These are phyloP conservation scores for Epinephelus lanceolatus DNA, from an alignment of 2,113 vertebrate genomes.

Conservation along the genomic window DNA sequence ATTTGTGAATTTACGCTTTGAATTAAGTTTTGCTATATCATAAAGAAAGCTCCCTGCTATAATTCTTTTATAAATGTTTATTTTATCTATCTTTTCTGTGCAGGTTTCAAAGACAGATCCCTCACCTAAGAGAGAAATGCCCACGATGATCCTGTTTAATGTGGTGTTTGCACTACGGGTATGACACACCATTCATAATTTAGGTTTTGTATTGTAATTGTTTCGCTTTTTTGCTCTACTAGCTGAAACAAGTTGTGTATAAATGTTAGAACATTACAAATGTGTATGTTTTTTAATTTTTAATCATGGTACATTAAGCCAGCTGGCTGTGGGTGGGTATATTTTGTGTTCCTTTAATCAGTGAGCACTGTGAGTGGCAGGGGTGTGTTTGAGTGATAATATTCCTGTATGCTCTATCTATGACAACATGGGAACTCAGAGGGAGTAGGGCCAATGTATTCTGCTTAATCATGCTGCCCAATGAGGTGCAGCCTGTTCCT, in stretches of 20 bases:
- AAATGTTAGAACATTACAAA: not conserved
- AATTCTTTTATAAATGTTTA: not conserved
- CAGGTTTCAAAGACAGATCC: slow-evolving; percentile 97
- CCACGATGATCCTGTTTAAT: slow-evolving; percentile 98
- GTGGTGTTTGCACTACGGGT: slow-evolving; percentile 98
- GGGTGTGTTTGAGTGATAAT: slow-evolving; percentile 66
- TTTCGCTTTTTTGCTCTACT: not conserved
- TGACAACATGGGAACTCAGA: slow-evolving; percentile 46
- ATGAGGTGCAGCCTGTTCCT: slow-evolving; percentile 25
- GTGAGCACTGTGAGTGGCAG: slow-evolving; percentile 46
- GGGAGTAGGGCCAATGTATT: not conserved
- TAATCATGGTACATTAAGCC: slow-evolving; percentile 10
- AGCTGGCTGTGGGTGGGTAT: slow-evolving; percentile 57
- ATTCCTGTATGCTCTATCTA: slow-evolving; percentile 68
- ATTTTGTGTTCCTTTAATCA: slow-evolving; percentile 49
- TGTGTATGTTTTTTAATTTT: not conserved
- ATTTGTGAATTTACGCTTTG: not conserved
- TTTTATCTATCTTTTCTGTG: slow-evolving; percentile 36
- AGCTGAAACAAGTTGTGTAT: not conserved
- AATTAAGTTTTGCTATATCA: not conserved
- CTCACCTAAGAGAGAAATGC: slow-evolving; percentile 97
- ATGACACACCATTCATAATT: slow-evolving; percentile 66
- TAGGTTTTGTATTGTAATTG: not conserved
- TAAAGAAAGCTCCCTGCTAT: not conserved
- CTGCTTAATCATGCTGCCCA: slow-evolving; percentile 63